Conservation (phyloP, 2,797 vertebrate species). For the Pangasius krempfi region DNA sequence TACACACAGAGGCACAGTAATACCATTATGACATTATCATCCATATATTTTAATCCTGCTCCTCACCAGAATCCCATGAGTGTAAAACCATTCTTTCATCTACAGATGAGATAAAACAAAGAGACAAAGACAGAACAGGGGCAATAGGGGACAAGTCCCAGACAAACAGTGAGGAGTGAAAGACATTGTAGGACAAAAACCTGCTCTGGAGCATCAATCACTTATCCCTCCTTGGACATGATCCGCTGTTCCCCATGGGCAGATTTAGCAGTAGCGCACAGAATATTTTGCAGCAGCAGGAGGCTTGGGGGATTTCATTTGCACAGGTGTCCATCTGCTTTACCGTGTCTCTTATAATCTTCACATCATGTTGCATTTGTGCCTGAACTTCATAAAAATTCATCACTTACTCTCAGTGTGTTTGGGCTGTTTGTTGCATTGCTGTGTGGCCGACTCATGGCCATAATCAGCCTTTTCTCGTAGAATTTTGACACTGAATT, state of each 20-base stretch:
- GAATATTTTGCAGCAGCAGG: slow-evolving; percentile 71
- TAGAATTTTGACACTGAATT: slow-evolving; percentile 1
- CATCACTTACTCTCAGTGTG: slow-evolving; percentile 41
- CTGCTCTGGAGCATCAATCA: slow-evolving; percentile 69
- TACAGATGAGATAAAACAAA: not conserved
- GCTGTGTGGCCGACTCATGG: not conserved
- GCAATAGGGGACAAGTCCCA: not conserved
- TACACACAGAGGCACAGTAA: not conserved
- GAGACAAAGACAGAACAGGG: not conserved
- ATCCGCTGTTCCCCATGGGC: not conserved
- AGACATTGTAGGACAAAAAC: slow-evolving; percentile 68
- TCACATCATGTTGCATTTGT: slow-evolving; percentile 76
- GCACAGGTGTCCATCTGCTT: slow-evolving; percentile 79
- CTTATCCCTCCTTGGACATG: slow-evolving; percentile 67
- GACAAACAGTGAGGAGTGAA: slow-evolving; percentile 50
- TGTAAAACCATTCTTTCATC: not conserved
- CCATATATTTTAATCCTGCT: not conserved
- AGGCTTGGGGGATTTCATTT: slow-evolving; percentile 75
- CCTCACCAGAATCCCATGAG: not conserved
- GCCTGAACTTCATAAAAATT: slow-evolving; percentile 59
- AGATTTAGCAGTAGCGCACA: slow-evolving; percentile 68
- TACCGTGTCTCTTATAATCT: slow-evolving; percentile 74
- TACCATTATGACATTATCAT: not conserved
- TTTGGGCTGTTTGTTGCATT: not conserved
- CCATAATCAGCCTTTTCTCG: not conserved